Percentiles rank a stretch among this genome's conserved stretches.
Evolutionary conservation across 2,113 vertebrate species (phyloP).

Genomic region (Pholis gunnellus): DNA sequence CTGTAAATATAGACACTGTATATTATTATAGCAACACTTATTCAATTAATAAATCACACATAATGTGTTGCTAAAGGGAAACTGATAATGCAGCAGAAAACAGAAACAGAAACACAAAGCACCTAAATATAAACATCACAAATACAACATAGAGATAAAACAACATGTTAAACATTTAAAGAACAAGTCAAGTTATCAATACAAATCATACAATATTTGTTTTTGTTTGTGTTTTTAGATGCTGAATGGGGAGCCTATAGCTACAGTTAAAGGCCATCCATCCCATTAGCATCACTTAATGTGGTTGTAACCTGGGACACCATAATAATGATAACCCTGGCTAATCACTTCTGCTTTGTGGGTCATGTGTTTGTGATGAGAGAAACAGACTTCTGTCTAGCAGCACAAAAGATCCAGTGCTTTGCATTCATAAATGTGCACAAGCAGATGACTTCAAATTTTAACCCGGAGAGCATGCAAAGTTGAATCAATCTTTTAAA

Average conservation of each 20-base stretch:
- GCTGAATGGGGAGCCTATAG: not conserved
- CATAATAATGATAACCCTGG: not conserved
- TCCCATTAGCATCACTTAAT: not conserved
- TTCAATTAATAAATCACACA: not conserved
- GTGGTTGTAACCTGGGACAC: not conserved
- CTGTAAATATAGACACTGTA: too few relatives aligned
- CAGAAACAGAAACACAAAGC: not conserved
- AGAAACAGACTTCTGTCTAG: not conserved
- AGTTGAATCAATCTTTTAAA: not conserved
- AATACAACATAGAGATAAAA: too few relatives aligned
- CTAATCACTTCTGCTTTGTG: not conserved
- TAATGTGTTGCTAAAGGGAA: not conserved
- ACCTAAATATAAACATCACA: not conserved
- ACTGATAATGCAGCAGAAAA: not conserved
- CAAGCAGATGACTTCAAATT: not conserved
- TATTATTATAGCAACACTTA: not conserved
- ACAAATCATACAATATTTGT: not conserved
- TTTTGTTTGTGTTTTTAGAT: too few relatives aligned
- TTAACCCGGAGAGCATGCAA: not conserved
- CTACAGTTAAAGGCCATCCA: not conserved
- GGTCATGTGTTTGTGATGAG: not conserved
- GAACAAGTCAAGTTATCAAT: not conserved
- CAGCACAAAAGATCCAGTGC: not conserved
- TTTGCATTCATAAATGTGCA: not conserved
- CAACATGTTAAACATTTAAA: not conserved